phyloP scores from a whole-genome alignment of 2,797 vertebrate genomes.

The Halcyon chelicuti region DNA sequence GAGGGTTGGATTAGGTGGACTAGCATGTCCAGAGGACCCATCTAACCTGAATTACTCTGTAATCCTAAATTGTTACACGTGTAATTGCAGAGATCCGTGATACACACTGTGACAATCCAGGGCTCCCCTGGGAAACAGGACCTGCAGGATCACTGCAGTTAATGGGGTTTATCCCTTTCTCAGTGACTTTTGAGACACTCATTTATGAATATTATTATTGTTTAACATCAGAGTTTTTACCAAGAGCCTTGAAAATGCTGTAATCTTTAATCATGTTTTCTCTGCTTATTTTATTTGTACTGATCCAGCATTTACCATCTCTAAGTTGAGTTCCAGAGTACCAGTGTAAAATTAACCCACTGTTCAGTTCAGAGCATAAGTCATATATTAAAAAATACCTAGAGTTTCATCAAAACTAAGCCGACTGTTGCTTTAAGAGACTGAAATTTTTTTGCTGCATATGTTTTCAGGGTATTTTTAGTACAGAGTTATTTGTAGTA shows the following conservation, averaged over 20 bases:
- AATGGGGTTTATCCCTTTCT: neutral
- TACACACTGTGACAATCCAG: neutral
- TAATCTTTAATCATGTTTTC: neutral
- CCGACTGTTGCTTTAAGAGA: neutral
- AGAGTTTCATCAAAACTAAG: neutral
- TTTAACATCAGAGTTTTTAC: neutral
- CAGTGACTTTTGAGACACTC: neutral
- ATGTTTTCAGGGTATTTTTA: conserved; percentile 43
- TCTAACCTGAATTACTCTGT: neutral
- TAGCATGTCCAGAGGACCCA: neutral
- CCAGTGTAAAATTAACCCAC: neutral
- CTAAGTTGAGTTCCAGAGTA: neutral
- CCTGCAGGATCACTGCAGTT: neutral
- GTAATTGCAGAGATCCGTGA: neutral
- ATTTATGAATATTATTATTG: neutral
- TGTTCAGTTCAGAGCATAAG: neutral
- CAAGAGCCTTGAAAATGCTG: neutral
- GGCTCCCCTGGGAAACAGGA: neutral
- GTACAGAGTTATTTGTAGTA: neutral
- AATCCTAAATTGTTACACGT: neutral
- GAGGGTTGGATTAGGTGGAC: neutral
- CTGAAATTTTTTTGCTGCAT: neutral
- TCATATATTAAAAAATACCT: neutral
- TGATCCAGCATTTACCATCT: neutral
- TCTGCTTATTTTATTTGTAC: neutral